Evolutionary conservation across 2,113 vertebrate species (phyloP), one percentile per base, ranked within the genome.

Genomic region (Theristicus caerulescens): DNA sequence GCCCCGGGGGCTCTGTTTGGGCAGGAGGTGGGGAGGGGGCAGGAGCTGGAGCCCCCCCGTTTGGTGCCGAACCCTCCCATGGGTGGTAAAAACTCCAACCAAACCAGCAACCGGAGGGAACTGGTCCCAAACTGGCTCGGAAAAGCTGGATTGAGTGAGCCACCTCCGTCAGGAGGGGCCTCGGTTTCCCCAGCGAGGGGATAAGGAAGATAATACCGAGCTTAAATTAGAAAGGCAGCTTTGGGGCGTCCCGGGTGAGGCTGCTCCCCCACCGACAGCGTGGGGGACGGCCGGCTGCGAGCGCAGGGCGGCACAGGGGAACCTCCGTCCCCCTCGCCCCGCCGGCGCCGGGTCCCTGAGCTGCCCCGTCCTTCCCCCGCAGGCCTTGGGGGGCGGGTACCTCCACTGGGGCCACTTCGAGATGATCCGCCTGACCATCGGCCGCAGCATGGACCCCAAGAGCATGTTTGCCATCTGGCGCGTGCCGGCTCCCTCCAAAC

Each of bases 361-460:
- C 2, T 17, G 14, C 16, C 46, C 32, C 10, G 2, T 59, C 16
- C 52, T 32, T n/a, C 58, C 74, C n/a, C 42, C 52, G 1, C 90
- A 99, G 99, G 99, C 99, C 4, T 17, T 99, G 85, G 99, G 99
- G 62, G 99, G 99, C 0, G 99, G 99, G 2, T 99, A 99, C 95
- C 98, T 99, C 34, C 99, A 98, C 16, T 99, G 99, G 99, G 99
- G 99, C 58, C 99, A 99, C 97, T 97, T 99, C 6, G 99, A 99
- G 97, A 99, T 99, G 99, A 99, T 99, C 29, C 99, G 99, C 59
- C 95, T 99, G 58, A 99, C 98, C 4, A 97, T 99, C 88, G 99
- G 98, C 62, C 98, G 99, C n/a, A 94, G 95, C 72, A 98, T 99
- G 86, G 98, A 99, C 29, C 61, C 98, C 66, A 98, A 93, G 38